A percentile compares a stretch with the other conserved stretches of the same genome.
Conservation (phyloP, 1,140 invertebrate genomes). For the Pantala flavescens region DNA sequence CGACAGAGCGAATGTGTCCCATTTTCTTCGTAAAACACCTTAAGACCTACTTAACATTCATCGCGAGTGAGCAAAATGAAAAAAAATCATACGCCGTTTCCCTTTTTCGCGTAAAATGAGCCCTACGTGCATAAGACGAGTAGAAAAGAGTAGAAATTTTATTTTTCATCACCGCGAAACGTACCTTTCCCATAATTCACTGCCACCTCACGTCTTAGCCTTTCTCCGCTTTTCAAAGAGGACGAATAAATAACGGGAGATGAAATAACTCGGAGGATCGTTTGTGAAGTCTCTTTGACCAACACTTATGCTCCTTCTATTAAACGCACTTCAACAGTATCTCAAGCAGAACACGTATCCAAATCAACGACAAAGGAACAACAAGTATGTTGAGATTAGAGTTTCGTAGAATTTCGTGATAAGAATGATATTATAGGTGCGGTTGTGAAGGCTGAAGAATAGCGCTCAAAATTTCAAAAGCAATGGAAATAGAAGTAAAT, state of each 20-base stretch:
- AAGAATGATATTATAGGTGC: too few species aligned
- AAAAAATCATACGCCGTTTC: neutral
- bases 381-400: too few species aligned
- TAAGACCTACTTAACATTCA: neutral
- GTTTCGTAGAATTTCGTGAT: too few species aligned
- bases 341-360: too few species aligned
- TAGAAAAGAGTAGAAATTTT: neutral
- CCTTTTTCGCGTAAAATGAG: slow-evolving; percentile 6
- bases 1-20: too few species aligned
- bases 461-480: too few species aligned
- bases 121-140: neutral
- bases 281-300: neutral
- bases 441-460: too few species aligned
- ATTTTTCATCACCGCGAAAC: neutral
- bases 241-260: neutral
- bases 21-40: too few species aligned
- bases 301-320: neutral
- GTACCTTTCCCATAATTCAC: neutral
- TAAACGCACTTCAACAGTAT: too few species aligned
- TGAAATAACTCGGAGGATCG: neutral
- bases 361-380: too few species aligned
- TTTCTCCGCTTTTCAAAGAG: neutral
- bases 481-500: too few species aligned
- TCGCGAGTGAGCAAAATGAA: neutral
- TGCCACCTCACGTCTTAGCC: neutral